phyloP scores from a whole-genome alignment of 2,888 invertebrate species.

The Synanthedon formicaeformis region DNA sequence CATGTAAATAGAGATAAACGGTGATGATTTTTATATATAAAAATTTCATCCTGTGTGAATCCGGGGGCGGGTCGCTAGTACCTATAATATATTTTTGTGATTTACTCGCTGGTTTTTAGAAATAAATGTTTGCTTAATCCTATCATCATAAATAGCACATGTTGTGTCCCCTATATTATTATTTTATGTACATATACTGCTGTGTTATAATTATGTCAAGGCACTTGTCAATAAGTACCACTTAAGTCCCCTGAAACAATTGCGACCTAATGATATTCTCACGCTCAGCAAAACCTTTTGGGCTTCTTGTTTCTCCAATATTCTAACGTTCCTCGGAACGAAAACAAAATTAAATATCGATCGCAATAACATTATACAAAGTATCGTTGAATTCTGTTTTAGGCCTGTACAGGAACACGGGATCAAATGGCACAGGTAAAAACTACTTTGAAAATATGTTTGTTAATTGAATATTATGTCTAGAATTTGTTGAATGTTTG shows the following conservation, averaged over 20 bases:
- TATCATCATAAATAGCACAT: too few species aligned
- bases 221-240: too few species aligned
- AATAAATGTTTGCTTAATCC: too few species aligned
- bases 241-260: background rate
- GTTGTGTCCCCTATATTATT: too few species aligned
- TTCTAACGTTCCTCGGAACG: conserved; percentile 9
- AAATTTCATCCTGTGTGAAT: too few species aligned
- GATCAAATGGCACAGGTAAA: conserved; percentile 52
- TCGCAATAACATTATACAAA: conserved; percentile 39
- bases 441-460: conserved; percentile 2
- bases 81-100: too few species aligned
- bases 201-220: too few species aligned
- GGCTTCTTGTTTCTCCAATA: conserved; percentile 6
- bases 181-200: too few species aligned
- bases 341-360: conserved; percentile 32
- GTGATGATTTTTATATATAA: too few species aligned
- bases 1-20: too few species aligned
- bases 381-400: conserved; percentile 59
- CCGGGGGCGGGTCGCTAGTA: too few species aligned
- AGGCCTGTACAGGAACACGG: conserved; percentile 55
- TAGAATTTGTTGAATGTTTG: background rate
- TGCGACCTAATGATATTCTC: background rate
- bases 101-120: too few species aligned
- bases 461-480: background rate
- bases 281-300: background rate